Evolutionary conservation across 64 coral and sea anemone genomes (phyloP), one percentile per base, ranked within the genome.

Genomic region (Astreopora myriophthalma): DNA sequence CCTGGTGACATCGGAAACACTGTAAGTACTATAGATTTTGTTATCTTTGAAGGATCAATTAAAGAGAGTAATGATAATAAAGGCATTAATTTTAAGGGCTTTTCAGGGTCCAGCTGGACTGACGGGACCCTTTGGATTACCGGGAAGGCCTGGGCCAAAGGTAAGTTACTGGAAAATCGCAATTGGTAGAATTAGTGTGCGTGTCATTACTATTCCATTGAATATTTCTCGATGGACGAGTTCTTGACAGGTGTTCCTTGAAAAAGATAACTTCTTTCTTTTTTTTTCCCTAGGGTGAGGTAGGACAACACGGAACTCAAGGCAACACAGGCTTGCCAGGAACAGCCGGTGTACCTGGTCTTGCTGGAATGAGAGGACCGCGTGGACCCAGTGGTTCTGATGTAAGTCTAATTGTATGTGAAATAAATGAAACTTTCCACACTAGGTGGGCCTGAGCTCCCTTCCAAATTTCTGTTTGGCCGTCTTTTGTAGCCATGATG

Each of bases 61-160:
- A n/a, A n/a, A n/a, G n/a, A n/a, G n/a, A n/a, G n/a, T n/a, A n/a
- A n/a, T n/a, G n/a, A n/a, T n/a, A n/a, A n/a, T n/a, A n/a, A n/a
- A n/a, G n/a, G n/a, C n/a, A n/a, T n/a, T n/a, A n/a, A n/a, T n/a
- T n/a, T n/a, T n/a, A n/a, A n/a, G n/a, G n/a, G n/a, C n/a, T n/a
- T 90, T 80, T 80, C 12, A 90, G 88, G 88, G 88, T 3, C 16
- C 39, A 33, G 12, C 28, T 19, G 88, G 88, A 79, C 9, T 36
- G 42, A 2, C n/a, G 19, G 87, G 87, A 69, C 19, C 35, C 3
- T 0, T 55, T 2, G 88, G 88, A 79, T 27, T 12, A 20, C 27
- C 52, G 24, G 88, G 88, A 80, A 40, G 38, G 44, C 26, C 34
- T 26, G 88, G 88, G 13, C 48, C 57, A n/a, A 90, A 90, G 88